Percentiles rank a stretch among this genome's conserved stretches.
Conservation (phyloP, 2,113 vertebrate genomes). For the Cromileptes altivelis region DNA sequence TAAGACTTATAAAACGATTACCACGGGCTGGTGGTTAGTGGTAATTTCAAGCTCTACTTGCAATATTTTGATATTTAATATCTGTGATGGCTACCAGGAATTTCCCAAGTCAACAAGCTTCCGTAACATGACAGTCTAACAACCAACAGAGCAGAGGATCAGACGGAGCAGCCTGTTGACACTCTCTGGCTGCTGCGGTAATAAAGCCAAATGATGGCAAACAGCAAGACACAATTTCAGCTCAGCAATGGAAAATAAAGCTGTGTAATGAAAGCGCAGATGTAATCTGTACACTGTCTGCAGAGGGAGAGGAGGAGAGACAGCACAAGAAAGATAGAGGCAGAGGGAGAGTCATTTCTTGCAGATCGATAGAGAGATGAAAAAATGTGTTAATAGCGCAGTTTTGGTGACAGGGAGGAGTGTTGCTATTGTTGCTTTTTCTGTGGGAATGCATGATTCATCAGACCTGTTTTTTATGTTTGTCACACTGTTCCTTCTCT, state of each 20-base stretch:
- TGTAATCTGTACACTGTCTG: slow-evolving; percentile 66
- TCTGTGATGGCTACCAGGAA: slow-evolving; percentile 54
- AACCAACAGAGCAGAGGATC: slow-evolving; percentile 56
- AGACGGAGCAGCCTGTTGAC: slow-evolving; percentile 62
- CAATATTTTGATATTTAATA: slow-evolving; percentile 54
- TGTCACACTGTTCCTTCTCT: neutral
- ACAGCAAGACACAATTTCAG: slow-evolving; percentile 71
- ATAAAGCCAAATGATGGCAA: slow-evolving; percentile 71
- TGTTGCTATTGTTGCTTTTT: slow-evolving; percentile 31
- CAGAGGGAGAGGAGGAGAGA: slow-evolving; percentile 33
- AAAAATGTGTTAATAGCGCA: slow-evolving; percentile 55
- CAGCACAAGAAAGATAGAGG: slow-evolving; percentile 36
- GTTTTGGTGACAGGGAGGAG: slow-evolving; percentile 41
- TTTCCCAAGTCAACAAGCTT: slow-evolving; percentile 55
- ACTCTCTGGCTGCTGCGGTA: slow-evolving; percentile 55
- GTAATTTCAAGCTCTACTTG: slow-evolving; percentile 57
- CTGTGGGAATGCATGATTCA: slow-evolving; percentile 43
- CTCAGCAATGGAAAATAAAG: slow-evolving; percentile 69
- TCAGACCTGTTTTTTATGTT: neutral
- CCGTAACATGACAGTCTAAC: slow-evolving; percentile 59
- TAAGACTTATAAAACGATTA: slow-evolving; percentile 51
- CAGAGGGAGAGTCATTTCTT: slow-evolving; percentile 34
- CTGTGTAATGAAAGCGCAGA: slow-evolving; percentile 71
- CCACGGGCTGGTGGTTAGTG: slow-evolving; percentile 38
- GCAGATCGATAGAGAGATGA: slow-evolving; percentile 66